Evolutionary conservation across 2,113 vertebrate genomes (phyloP), one percentile per base, ranked within the genome.

Genomic region (Prochilodus magdalenae): DNA sequence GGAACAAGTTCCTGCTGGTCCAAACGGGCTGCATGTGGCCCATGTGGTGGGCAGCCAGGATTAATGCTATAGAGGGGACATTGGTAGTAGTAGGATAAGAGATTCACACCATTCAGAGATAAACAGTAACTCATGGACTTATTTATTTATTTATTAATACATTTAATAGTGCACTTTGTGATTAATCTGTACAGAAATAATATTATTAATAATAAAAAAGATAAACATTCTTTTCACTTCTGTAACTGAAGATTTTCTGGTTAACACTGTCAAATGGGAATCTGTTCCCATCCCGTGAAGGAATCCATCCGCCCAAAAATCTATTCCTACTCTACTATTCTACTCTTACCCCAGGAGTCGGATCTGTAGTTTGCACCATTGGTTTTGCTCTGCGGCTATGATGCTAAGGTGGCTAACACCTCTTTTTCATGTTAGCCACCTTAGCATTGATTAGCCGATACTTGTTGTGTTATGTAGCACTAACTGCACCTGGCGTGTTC

Each of bases 121-220:
- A 51, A 51, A 51, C 2, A 55, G 14, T 18, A 55, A 55, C 1
- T 7, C 7, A 55, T 5, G 4, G 5, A 55, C 5, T 3, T 14
- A 22, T 22, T 22, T 55, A 51, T 51, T 5, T 44, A 5, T 57
- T 57, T 49, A 24, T 57, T 94, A 92, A 94, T 95, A 95, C 94
- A 95, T 97, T 98, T 98, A 97, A 97, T 98, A 99, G 97, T 98
- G 97, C 97, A 99, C 91, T 92, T 79, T 91, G 91, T 94, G 95
- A 98, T 92, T 95, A 96, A 92, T 94, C 96, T 97, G 95, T 97
- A 98, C 96, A 97, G 95, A 95, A 95, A 96, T 94, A 96, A 93
- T 91, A 93, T 94, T 94, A 94, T 92, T 91, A 93, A 94, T 94
- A 94, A 92, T 80, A 73, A 83, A 93, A 94, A 94, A 95, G 94